Conservation (phyloP, 1,140 invertebrate species). For the Theocolax elegans region DNA sequence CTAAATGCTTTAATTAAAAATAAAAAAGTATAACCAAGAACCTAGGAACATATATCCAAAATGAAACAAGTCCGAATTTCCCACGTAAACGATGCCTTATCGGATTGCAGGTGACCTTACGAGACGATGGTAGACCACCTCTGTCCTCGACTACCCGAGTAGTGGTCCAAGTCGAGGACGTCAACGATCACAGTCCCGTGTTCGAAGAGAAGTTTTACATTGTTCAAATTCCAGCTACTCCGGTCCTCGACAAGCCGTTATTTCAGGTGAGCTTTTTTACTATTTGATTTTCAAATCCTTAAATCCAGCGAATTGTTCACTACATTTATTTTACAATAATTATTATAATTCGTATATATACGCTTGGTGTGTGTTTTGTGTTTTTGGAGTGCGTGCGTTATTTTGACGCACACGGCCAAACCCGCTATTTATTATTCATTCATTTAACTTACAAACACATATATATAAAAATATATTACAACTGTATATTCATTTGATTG, state of each 20-base stretch:
- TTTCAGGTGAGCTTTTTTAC: slow-evolving; percentile 70
- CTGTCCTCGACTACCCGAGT: slow-evolving; percentile 86
- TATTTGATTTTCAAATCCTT: background rate
- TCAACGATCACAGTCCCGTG: slow-evolving; percentile 86
- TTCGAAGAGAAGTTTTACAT: slow-evolving; percentile 86
- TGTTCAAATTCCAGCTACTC: slow-evolving; percentile 77
- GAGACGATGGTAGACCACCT: slow-evolving; percentile 80
- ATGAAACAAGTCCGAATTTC: too few relatives aligned
- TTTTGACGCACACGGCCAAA: background rate
- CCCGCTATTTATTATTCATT: background rate
- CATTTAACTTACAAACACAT: background rate
- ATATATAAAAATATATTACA: too few relatives aligned
- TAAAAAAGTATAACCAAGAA: too few relatives aligned
- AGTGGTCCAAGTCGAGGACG: slow-evolving; percentile 82
- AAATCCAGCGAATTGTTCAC: too few relatives aligned
- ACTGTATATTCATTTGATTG: background rate
- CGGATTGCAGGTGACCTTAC: slow-evolving; percentile 81
- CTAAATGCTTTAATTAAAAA: too few relatives aligned
- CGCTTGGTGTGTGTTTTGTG: too few relatives aligned
- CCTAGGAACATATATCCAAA: too few relatives aligned
- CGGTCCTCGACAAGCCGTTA: slow-evolving; percentile 69
- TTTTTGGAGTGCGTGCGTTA: too few relatives aligned
- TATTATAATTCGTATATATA: too few relatives aligned
- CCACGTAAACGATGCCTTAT: too few relatives aligned
- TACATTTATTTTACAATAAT: too few relatives aligned